phyloP scores from a whole-genome alignment of 2,888 invertebrate species.

The Cheilosia scutellata region DNA sequence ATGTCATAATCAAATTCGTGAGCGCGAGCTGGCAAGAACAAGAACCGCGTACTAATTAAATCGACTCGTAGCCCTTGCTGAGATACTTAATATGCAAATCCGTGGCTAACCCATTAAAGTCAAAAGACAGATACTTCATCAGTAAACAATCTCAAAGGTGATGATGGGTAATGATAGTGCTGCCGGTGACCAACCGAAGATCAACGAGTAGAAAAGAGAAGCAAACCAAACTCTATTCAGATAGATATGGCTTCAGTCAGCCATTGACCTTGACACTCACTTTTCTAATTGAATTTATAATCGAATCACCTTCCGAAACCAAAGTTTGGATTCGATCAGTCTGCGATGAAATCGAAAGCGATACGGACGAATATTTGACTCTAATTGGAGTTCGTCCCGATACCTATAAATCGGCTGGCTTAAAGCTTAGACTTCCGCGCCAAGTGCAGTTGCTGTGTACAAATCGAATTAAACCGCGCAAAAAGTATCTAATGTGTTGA shows the following conservation, averaged over 20 bases:
- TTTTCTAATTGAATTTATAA: slow-evolving; percentile 78
- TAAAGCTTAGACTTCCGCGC: slow-evolving; percentile 42
- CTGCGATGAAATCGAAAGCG: slow-evolving; percentile 82
- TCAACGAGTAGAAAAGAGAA: slow-evolving; percentile 39
- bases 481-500: slow-evolving; percentile 33
- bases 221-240: slow-evolving; percentile 32
- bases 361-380: slow-evolving; percentile 78
- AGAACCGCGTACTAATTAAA: slow-evolving; percentile 41
- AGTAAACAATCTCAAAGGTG: slow-evolving; percentile 40
- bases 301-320: slow-evolving; percentile 79
- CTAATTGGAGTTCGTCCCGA: slow-evolving; percentile 18
- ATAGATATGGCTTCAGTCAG: slow-evolving; percentile 63
- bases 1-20: slow-evolving; percentile 20
- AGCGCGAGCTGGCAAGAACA: slow-evolving; percentile 32
- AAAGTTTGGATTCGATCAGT: slow-evolving; percentile 80
- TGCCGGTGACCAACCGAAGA: slow-evolving; percentile 25
- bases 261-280: slow-evolving; percentile 83
- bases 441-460: slow-evolving; percentile 12
- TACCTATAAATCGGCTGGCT: slow-evolving; percentile 28
- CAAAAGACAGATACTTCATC: slow-evolving; percentile 47
- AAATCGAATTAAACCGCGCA: background rate
- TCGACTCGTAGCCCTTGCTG: slow-evolving; percentile 43
- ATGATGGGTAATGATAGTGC: slow-evolving; percentile 24
- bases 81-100: slow-evolving; percentile 66
- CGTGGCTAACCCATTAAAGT: slow-evolving; percentile 55